Evolutionary conservation across 64 coral and sea anemone species (phyloP), one percentile per base, ranked within the genome.

Genomic region (Actinia tenebrosa): DNA sequence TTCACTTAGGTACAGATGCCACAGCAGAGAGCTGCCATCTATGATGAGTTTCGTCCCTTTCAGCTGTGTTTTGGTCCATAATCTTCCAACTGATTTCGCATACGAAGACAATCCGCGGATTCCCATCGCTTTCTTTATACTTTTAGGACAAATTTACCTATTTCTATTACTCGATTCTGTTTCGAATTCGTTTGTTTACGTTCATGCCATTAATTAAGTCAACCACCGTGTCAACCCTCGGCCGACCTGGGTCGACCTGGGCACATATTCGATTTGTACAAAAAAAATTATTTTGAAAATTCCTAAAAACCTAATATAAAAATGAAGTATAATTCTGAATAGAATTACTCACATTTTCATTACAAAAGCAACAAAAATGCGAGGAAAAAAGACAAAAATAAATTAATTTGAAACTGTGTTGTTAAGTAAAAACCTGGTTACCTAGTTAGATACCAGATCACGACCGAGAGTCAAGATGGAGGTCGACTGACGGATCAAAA

Each of bases 91-190:
- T 62, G 87, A 89, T 25, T 95, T 88, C n/a, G 91, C 25, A 53
- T 89, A 92, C 22, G 82, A 86, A n/a, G 94, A 84, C 19, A 95
- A 80, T 84, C 94, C 87, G 16, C 78, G 89, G 53, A 95, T 87
- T 78, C 94, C 94, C 94, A 95, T 95, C 13, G 69, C 13, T 42
- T 22, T 61, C 59, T 22, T 66, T 66, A 66, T 1, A n/a, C 3
- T 66, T 66, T 66, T 23, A 20, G 22, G 18, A 66, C 22, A 23
- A 66, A 66, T 58, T 5, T 58, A 58, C 56, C 15, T 58, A 58
- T 30, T 75, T 14, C 25, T 30, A 75, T 37, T 37, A 3, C 37
- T 72, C 69, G 23, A 72, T 1, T 0, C 56, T 11, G 56, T 16
- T 14, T 11, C 5, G 56, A 58, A 5, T 16, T 6, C 56, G 10